A percentile compares a stretch with the other conserved stretches of the same genome.
Conservation (phyloP, 2,113 vertebrate genomes). For the Carassius gibelio region DNA sequence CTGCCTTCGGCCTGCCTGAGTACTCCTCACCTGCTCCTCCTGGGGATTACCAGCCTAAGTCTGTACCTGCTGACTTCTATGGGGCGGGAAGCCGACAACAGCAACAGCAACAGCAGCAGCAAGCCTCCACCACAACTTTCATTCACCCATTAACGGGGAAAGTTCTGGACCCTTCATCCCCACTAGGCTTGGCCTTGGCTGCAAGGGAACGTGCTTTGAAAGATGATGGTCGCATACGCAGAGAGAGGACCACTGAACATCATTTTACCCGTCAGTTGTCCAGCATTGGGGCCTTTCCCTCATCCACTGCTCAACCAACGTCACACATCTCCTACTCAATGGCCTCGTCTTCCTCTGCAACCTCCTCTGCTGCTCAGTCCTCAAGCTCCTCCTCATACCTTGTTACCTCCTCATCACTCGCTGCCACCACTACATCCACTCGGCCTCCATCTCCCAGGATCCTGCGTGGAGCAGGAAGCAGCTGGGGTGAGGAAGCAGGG, state of each 20-base stretch:
- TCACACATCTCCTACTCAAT: conserved; percentile 39
- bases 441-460: conserved; percentile 75
- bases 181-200: conserved; percentile 87
- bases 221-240: conserved; percentile 77
- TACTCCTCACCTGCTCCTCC: too few relatives aligned
- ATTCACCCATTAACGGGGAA: conserved; percentile 91
- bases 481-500: conserved; percentile 64
- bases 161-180: conserved; percentile 86
- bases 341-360: conserved; percentile 68
- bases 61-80: too few relatives aligned
- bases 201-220: conserved; percentile 87
- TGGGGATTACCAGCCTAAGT: too few relatives aligned
- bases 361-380: conserved; percentile 67
- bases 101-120: conserved; percentile 47
- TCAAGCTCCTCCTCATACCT: conserved; percentile 79
- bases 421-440: conserved; percentile 73
- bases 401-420: conserved; percentile 80
- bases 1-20: too few relatives aligned
- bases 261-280: conserved; percentile 75
- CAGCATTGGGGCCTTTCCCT: conserved; percentile 69
- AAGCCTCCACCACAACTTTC: conserved; percentile 75
- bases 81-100: neutral
- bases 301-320: conserved; percentile 61
- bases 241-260: conserved; percentile 72
- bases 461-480: conserved; percentile 66